Conservation (phyloP, 2,888 invertebrate species). For the Andrena camellia region DNA sequence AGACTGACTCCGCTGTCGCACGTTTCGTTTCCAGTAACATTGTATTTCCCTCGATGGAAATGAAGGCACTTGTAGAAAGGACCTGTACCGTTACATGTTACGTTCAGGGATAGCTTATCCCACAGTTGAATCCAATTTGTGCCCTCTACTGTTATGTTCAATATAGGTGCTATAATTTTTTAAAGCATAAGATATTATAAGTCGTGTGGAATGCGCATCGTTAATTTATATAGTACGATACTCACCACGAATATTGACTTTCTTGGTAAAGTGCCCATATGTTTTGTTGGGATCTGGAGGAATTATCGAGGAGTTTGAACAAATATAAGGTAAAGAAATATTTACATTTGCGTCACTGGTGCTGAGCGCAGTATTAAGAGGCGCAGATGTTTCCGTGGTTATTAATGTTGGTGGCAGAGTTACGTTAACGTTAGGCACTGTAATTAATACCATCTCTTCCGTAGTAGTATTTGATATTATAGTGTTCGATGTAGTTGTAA, state of each 20-base stretch:
- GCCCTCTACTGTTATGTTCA: constrained; percentile 90
- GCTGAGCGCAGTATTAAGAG: constrained; percentile 32
- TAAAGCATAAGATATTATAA: not conserved
- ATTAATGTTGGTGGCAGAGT: constrained; percentile 34
- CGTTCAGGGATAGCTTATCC: constrained; percentile 90
- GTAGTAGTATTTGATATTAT: constrained; percentile 54
- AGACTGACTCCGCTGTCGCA: constrained; percentile 86
- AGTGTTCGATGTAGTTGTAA: constrained; percentile 55
- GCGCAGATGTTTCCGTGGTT: not conserved
- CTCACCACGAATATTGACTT: constrained; percentile 90
- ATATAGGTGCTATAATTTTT: constrained; percentile 89
- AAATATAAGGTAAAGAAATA: constrained; percentile 86
- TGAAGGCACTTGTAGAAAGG: constrained; percentile 91
- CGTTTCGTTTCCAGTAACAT: constrained; percentile 92
- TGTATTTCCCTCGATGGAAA: constrained; percentile 89
- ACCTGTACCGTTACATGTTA: constrained; percentile 91
- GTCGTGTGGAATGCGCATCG: not conserved
- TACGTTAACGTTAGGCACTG: constrained; percentile 12
- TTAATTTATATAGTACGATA: constrained; percentile 28
- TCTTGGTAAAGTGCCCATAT: constrained; percentile 90
- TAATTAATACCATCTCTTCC: constrained; percentile 57
- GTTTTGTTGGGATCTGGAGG: constrained; percentile 89
- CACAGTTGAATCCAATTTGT: constrained; percentile 94
- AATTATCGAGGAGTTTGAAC: constrained; percentile 88
- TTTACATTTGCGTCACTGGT: constrained; percentile 53